Evolutionary conservation across 1,140 invertebrate genomes (phyloP), one percentile per base, ranked within the genome.

Genomic region (Musca vetustissima): DNA sequence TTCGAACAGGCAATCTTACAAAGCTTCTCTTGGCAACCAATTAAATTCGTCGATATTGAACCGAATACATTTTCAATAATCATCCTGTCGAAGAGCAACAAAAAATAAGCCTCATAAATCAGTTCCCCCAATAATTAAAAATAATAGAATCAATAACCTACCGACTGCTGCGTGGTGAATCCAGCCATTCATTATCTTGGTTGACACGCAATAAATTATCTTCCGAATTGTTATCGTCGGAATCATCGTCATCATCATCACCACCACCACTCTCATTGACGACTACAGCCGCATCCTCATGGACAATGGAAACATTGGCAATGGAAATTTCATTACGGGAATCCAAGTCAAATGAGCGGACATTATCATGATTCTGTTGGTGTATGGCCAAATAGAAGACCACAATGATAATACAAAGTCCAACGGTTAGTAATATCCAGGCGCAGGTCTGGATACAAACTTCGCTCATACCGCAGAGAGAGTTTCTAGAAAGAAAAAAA

Each of bases 401-500:
- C 9, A 53, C 21, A 4, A 50, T 50, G 14, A 72, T 61, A 64
- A 75, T 70, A 28, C 70, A 76, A 17, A 75, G n/a, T 2, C 74
- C 74, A 9, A 72, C 4, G 2, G 64, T 71, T 13, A 76, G n/a
- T 1, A 76, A 28, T 24, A 75, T 50, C 69, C 75, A 74, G 36
- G 73, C 69, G 22, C 71, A 47, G 8, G 72, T 49, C 67, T 70
- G 71, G 2, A 69, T 70, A 15, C 64, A 67, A 1, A 32, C 66
- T 15, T 67, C 65, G 11, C 19, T 61, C 8, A 61, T 19, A 21
- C 19, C 17, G 19, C 9, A 24, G 4, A 61, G 8, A 19, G 13
- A 14, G n/a, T 61, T 36, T 2, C 57, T 61, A 11, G 2, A 19
- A 49, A 13, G 14, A n/a, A 50, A 17, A 17, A 2, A 50, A 50